Percentiles rank a stretch among this genome's conserved stretches.
phyloP scores from a whole-genome alignment of 2,888 invertebrate genomes.

The Invenusta paracnida region DNA sequence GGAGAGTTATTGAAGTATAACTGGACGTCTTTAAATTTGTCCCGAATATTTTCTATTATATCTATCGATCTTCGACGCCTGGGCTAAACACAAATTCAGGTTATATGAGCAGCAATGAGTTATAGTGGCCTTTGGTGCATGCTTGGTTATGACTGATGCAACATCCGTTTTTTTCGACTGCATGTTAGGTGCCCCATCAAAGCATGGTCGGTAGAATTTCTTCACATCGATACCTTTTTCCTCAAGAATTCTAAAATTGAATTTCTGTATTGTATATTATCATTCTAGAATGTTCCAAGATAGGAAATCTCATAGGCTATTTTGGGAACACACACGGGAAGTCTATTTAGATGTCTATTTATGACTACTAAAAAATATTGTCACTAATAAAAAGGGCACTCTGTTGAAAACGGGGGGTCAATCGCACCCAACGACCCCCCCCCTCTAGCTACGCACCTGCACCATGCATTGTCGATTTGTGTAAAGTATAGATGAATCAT shows the following conservation, averaged over 20 bases:
- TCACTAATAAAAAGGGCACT: not conserved
- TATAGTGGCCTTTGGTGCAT: not conserved
- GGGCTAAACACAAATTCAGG: not conserved
- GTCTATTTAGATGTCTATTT: not conserved
- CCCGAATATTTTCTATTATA: constrained; percentile 6
- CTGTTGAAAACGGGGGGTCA: constrained; percentile 3
- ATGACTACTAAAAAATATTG: not conserved
- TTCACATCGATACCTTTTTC: not conserved
- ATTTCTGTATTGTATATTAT: not conserved
- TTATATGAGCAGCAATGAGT: constrained; percentile 5
- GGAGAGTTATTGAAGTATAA: not conserved
- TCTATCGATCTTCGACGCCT: not conserved
- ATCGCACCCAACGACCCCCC: not conserved
- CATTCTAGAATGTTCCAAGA: not conserved
- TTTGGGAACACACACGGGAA: not conserved
- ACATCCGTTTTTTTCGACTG: not conserved
- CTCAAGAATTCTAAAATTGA: not conserved
- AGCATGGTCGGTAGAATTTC: not conserved
- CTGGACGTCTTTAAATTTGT: not conserved
- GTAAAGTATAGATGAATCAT: no score
- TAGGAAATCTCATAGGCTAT: not conserved
- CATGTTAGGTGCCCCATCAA: constrained; percentile 5
- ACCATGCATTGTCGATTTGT: no score
- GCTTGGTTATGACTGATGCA: constrained; percentile 8
- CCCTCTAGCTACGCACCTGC: not conserved